Percentiles rank a stretch among this genome's conserved stretches.
phyloP scores from a whole-genome alignment of 64 coral and sea anemone species.

The Stichodactyla helianthus region DNA sequence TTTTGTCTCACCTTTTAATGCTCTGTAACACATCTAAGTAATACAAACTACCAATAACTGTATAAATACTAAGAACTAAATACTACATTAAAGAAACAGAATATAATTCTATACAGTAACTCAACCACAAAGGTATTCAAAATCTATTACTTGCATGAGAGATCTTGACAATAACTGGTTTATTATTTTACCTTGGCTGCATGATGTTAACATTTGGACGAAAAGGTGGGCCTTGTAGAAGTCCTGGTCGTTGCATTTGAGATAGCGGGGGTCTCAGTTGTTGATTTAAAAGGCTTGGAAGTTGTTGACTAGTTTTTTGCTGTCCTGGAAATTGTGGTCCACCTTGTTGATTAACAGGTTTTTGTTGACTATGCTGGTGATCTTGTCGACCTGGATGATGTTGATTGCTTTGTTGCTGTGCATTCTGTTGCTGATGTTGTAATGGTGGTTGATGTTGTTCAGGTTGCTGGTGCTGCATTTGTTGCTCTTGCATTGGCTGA shows the following conservation, averaged over 20 bases:
- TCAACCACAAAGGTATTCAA: neutral
- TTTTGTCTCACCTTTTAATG: no score
- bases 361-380: neutral
- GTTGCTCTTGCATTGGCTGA: neutral
- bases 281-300: slow-evolving; percentile 1
- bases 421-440: slow-evolving; percentile 8
- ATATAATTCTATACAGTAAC: no score
- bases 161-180: neutral
- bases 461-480: neutral
- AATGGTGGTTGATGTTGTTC: neutral
- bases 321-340: neutral
- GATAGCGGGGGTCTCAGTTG: neutral
- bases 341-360: neutral
- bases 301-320: neutral
- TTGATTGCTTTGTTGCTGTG: neutral
- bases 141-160: no score
- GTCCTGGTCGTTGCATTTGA: neutral
- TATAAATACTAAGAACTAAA: no score
- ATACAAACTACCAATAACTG: no score
- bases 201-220: neutral
- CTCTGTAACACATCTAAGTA: no score
- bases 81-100: no score
- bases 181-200: neutral
- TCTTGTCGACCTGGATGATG: neutral
- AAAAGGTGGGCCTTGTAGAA: slow-evolving; percentile 16